These are phyloP conservation scores for Linepithema humile DNA, from an alignment of 1,140 invertebrate species.

Conservation along the genomic window DNA sequence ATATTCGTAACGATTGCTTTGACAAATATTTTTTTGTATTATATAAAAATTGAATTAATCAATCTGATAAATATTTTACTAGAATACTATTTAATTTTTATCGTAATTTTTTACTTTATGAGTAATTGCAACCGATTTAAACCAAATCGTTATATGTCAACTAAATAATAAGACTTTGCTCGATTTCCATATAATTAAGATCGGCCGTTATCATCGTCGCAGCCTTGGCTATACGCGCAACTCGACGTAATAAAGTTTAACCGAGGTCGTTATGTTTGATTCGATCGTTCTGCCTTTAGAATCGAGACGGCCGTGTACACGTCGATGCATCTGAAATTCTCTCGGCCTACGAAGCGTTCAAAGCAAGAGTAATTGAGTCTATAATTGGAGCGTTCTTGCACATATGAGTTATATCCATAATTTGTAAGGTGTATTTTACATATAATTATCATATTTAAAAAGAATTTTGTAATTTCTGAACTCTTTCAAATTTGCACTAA, in stretches of 20 bases:
- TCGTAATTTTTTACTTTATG: neutral
- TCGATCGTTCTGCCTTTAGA: slow-evolving; percentile 48
- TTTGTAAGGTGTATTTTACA: too few relatives aligned
- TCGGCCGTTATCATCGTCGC: slow-evolving; percentile 50
- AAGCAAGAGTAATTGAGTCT: neutral
- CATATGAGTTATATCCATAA: neutral
- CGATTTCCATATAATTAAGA: slow-evolving; percentile 69
- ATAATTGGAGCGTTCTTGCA: neutral
- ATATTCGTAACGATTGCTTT: too few relatives aligned
- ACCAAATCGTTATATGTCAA: slow-evolving; percentile 32
- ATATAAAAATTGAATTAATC: neutral
- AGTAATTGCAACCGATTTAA: neutral
- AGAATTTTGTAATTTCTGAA: too few relatives aligned
- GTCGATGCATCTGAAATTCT: slow-evolving; percentile 40
- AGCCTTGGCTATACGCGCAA: slow-evolving; percentile 59
- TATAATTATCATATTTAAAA: too few relatives aligned
- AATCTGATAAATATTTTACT: neutral
- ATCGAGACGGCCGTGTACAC: slow-evolving; percentile 22
- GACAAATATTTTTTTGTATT: neutral
- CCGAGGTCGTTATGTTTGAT: slow-evolving; percentile 66
- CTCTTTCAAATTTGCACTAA: too few relatives aligned
- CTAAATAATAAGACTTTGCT: slow-evolving; percentile 53
- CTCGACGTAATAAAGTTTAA: slow-evolving; percentile 66
- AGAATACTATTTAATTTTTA: neutral
- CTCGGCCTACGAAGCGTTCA: neutral